These are phyloP conservation scores for Leuciscus idus DNA, from an alignment of 2,113 vertebrate species.

Conservation along the genomic window DNA sequence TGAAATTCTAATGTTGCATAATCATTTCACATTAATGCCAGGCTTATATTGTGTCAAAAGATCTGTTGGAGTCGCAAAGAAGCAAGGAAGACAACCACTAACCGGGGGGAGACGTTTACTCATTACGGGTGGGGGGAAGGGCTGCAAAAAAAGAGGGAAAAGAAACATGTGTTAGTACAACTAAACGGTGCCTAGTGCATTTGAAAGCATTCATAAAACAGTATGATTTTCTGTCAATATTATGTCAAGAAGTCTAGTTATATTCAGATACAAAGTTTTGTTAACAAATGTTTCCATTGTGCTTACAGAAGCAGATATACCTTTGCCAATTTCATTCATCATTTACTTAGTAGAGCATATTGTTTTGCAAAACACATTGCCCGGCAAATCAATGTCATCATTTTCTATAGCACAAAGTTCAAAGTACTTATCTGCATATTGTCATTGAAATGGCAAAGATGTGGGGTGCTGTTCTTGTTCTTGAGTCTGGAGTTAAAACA, in stretches of 20 bases:
- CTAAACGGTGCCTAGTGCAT: constrained; percentile 43
- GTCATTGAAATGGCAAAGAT: constrained; percentile 1
- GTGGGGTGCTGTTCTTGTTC: background rate
- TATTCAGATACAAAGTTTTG: background rate
- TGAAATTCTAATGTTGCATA: constrained; percentile 30
- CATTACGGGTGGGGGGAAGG: constrained; percentile 14
- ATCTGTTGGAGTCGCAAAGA: constrained; percentile 19
- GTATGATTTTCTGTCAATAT: constrained; percentile 31
- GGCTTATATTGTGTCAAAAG: constrained; percentile 4
- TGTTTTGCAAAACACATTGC: background rate
- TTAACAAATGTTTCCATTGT: constrained; percentile 1
- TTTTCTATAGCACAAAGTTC: background rate
- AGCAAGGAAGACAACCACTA: background rate
- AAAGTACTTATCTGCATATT: background rate
- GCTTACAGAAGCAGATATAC: background rate
- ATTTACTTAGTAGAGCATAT: constrained; percentile 2
- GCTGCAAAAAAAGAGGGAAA: constrained; percentile 35
- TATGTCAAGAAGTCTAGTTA: constrained; percentile 15
- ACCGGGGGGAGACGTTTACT: constrained; percentile 28
- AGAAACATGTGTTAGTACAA: constrained; percentile 50
- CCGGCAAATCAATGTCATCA: background rate
- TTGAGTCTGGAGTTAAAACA: background rate
- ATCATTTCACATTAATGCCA: constrained; percentile 19
- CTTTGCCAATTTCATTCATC: constrained; percentile 4
- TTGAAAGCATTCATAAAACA: constrained; percentile 41